phyloP scores from a whole-genome alignment of 2,113 vertebrate species.

The Corythaeola cristata region DNA sequence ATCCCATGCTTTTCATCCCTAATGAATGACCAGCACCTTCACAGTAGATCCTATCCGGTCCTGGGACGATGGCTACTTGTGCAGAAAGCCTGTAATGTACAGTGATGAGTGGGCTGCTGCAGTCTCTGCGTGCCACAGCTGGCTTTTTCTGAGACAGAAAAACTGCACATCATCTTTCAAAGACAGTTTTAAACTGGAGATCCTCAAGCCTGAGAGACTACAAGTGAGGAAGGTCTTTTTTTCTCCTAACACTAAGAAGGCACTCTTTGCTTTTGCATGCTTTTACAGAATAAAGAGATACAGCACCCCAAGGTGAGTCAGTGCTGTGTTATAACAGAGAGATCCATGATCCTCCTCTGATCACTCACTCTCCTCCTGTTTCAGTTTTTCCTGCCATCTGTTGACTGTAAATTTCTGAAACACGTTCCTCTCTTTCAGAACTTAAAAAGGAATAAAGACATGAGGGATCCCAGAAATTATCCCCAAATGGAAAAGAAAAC shows the following conservation, averaged over 20 bases:
- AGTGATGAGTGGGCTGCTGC: neutral
- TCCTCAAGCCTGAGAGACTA: neutral
- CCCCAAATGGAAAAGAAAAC: neutral
- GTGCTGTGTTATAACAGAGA: neutral
- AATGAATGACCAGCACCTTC: neutral
- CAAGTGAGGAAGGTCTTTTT: neutral
- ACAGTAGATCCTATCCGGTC: neutral
- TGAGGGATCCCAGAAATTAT: neutral
- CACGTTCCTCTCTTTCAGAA: neutral
- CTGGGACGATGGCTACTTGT: neutral
- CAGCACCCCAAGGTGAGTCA: neutral
- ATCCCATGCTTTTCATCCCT: neutral
- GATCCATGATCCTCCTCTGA: neutral
- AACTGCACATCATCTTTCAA: neutral
- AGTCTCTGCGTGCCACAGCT: neutral
- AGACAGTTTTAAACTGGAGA: neutral
- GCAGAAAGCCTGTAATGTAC: neutral
- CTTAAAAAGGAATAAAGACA: neutral
- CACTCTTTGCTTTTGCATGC: neutral
- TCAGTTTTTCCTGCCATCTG: neutral
- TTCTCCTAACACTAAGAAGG: fast-evolving
- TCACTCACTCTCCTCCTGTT: neutral
- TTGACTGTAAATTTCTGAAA: neutral
- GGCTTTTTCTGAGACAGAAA: neutral
- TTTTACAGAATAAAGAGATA: neutral